Evolutionary conservation across 2,888 invertebrate species (phyloP).

Genomic region (Cosmia pyralina): DNA sequence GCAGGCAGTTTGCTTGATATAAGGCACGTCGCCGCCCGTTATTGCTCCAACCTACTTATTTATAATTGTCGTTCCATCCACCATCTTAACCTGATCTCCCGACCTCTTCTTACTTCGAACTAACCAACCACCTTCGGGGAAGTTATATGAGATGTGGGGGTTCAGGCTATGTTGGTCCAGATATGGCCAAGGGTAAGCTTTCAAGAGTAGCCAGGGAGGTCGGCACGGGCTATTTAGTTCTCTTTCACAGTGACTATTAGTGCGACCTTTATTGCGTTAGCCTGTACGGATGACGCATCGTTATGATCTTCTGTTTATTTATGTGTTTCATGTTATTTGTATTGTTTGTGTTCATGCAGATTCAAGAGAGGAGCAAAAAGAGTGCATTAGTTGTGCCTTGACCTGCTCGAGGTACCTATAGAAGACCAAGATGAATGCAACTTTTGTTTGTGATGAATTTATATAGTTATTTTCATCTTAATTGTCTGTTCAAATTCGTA

Average conservation of each 20-base stretch:
- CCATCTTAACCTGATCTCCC: conserved; percentile 74
- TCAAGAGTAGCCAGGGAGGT: conserved; percentile 83
- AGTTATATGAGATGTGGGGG: conserved; percentile 59
- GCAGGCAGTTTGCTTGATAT: conserved; percentile 89
- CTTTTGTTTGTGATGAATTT: too few relatives aligned
- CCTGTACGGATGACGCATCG: conserved; percentile 67
- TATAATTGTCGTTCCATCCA: conserved; percentile 86
- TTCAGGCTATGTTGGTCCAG: conserved; percentile 65
- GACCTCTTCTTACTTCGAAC: conserved; percentile 56
- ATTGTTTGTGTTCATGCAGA: conserved; percentile 43
- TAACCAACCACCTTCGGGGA: conserved; percentile 42
- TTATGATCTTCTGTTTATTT: conserved; percentile 60
- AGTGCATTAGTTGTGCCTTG: neutral
- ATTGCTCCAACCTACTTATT: conserved; percentile 89
- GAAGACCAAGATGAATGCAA: too few relatives aligned
- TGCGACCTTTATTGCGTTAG: conserved; percentile 85
- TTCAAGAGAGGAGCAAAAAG: conserved; percentile 3
- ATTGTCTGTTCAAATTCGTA: too few relatives aligned
- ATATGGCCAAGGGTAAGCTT: conserved; percentile 72
- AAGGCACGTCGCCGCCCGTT: conserved; percentile 87
- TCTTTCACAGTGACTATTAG: conserved; percentile 84
- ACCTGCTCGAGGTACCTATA: neutral
- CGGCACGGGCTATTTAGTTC: conserved; percentile 88
- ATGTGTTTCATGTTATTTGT: conserved; percentile 52
- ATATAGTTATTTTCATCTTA: too few relatives aligned